Conservation (phyloP, 2,888 invertebrate genomes). For the Therioaphis trifolii region DNA sequence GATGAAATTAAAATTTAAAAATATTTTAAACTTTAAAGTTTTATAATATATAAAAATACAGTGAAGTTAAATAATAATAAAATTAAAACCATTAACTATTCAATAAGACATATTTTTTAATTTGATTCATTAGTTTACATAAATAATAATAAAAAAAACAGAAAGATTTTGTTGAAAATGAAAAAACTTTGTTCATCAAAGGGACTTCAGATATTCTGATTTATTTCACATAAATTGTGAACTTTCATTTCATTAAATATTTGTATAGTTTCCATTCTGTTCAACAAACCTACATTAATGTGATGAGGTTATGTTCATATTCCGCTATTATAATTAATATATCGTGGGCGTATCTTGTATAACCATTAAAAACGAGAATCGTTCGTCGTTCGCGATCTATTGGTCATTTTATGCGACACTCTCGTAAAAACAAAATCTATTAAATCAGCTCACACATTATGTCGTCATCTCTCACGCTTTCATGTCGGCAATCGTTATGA, state of each 20-base stretch:
- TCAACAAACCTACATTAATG: neutral
- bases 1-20: neutral
- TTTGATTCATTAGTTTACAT: too few relatives aligned
- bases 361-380: neutral
- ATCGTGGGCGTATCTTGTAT: neutral
- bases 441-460: slow-evolving; percentile 3
- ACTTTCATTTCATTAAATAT: neutral
- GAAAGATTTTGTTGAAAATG: neutral
- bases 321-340: neutral
- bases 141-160: too few relatives aligned
- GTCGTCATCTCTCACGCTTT: neutral
- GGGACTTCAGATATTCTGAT: neutral
- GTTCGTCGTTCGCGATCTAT: slow-evolving; percentile 1
- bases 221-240: neutral
- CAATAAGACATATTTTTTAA: too few relatives aligned
- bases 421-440: slow-evolving; percentile 20
- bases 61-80: too few relatives aligned
- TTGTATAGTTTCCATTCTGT: neutral
- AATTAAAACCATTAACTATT: too few relatives aligned
- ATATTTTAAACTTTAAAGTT: neutral
- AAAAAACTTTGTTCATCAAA: neutral
- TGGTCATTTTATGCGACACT: neutral
- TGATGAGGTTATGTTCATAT: neutral
- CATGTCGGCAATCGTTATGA: slow-evolving; percentile 17
- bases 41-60: neutral